Evolutionary conservation across 2,113 vertebrate species (phyloP).

Genomic region (Protobothrops mucrosquamatus): DNA sequence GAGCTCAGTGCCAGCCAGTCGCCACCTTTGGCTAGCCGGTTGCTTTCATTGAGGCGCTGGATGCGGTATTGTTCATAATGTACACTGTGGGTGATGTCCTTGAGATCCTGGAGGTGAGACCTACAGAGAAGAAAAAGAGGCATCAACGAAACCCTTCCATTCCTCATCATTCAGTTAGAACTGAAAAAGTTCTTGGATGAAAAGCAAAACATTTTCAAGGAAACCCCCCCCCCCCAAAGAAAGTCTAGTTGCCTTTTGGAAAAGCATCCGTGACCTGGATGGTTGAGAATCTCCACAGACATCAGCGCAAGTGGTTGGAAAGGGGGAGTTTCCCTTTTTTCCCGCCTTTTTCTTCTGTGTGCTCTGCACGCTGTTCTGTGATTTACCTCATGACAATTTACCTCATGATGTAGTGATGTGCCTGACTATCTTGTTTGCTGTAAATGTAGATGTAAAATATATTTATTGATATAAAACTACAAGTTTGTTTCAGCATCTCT

Average conservation of each 20-base stretch:
- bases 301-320: not conserved
- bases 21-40: conserved; percentile 4
- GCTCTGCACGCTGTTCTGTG: not conserved
- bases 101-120: conserved; percentile 95
- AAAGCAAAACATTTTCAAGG: not conserved
- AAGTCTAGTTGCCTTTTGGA: not conserved
- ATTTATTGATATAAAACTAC: not conserved
- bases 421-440: not conserved
- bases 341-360: not conserved
- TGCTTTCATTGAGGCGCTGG: conserved; percentile 83
- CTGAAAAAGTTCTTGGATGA: not conserved
- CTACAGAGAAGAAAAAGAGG: conserved; percentile 19
- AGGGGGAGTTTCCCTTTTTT: not conserved
- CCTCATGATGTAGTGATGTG: not conserved
- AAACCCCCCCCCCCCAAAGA: not conserved
- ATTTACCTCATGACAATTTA: not conserved
- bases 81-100: conserved; percentile 93
- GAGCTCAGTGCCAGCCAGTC: conserved; percentile 13
- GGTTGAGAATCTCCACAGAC: not conserved
- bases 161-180: not conserved
- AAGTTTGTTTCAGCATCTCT: not conserved
- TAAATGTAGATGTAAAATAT: not conserved
- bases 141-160: not conserved
- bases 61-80: conserved; percentile 91
- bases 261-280: too few relatives aligned